Evolutionary conservation across 1,140 invertebrate genomes (phyloP).

Genomic region (Drosophila seguyi): DNA sequence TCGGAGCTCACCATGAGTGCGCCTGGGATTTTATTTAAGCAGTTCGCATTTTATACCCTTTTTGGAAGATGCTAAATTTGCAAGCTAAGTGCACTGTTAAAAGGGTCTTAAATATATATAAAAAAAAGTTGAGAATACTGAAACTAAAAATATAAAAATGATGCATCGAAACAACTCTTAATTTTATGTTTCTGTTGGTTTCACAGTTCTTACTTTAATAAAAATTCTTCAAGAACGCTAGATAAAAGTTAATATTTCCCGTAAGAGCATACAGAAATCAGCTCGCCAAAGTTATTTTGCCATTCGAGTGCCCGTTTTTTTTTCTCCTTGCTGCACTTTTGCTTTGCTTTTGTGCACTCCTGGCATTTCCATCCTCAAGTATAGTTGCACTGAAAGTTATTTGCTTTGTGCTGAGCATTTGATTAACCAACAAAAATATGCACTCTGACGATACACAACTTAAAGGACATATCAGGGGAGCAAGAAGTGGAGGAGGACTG

Average conservation of each 20-base stretch:
- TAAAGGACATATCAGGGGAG: slow-evolving; percentile 6
- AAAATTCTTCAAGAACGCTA: not conserved
- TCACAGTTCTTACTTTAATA: too few species aligned
- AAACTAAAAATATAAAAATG: not conserved
- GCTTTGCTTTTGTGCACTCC: slow-evolving; percentile 18
- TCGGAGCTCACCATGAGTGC: slow-evolving; percentile 42
- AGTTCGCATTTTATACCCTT: slow-evolving; percentile 33
- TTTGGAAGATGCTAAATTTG: not conserved
- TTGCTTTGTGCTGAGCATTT: slow-evolving; percentile 66
- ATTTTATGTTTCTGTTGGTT: not conserved
- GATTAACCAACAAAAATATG: slow-evolving; percentile 72
- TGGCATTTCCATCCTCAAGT: slow-evolving; percentile 33
- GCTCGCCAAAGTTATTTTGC: not conserved
- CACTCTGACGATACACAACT: slow-evolving; percentile 20
- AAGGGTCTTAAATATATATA: not conserved
- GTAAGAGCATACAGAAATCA: not conserved
- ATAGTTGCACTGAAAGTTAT: slow-evolving; percentile 48
- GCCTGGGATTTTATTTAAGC: slow-evolving; percentile 68
- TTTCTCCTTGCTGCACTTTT: not conserved
- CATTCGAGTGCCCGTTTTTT: not conserved
- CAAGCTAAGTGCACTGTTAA: not conserved
- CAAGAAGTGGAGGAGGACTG: not conserved
- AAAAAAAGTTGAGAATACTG: not conserved
- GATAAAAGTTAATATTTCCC: too few species aligned
- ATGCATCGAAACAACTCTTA: not conserved